These are phyloP conservation scores for Drosophila engyochracea DNA, from an alignment of 2,888 invertebrate species.

Conservation along the genomic window DNA sequence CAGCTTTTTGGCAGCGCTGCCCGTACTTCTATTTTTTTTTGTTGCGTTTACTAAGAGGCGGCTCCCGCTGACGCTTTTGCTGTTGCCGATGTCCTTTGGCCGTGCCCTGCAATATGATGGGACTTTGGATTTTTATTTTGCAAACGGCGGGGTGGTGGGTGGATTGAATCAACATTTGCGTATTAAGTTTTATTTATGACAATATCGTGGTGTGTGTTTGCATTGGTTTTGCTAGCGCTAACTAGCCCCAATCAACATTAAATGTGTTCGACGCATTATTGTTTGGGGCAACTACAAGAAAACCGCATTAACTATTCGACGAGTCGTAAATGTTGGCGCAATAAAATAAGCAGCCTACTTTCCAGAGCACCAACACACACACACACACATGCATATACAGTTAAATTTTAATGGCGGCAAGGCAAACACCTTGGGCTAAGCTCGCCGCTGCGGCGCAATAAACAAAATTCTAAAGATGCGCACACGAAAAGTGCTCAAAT, in stretches of 20 bases:
- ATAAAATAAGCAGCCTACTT: constrained; percentile 72
- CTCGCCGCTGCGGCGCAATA: constrained; percentile 63
- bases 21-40: constrained; percentile 17
- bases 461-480: constrained; percentile 72
- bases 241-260: constrained; percentile 40
- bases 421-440: constrained; percentile 63
- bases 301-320: constrained; percentile 75
- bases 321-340: constrained; percentile 61
- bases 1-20: background rate
- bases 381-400: constrained; percentile 33
- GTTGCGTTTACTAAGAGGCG: constrained; percentile 27
- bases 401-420: constrained; percentile 70
- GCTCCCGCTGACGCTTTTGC: background rate
- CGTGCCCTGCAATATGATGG: background rate
- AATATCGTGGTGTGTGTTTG: constrained; percentile 29
- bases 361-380: constrained; percentile 17
- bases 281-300: constrained; percentile 55
- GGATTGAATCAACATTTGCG: background rate
- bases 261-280: constrained; percentile 23
- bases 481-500: constrained; percentile 68
- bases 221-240: constrained; percentile 30
- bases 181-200: constrained; percentile 44
- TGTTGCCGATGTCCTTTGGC: background rate
- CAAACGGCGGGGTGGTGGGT: too few relatives aligned
- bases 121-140: background rate